These are phyloP conservation scores for Baccha elongata DNA, from an alignment of 2,888 invertebrate genomes.

Conservation along the genomic window DNA sequence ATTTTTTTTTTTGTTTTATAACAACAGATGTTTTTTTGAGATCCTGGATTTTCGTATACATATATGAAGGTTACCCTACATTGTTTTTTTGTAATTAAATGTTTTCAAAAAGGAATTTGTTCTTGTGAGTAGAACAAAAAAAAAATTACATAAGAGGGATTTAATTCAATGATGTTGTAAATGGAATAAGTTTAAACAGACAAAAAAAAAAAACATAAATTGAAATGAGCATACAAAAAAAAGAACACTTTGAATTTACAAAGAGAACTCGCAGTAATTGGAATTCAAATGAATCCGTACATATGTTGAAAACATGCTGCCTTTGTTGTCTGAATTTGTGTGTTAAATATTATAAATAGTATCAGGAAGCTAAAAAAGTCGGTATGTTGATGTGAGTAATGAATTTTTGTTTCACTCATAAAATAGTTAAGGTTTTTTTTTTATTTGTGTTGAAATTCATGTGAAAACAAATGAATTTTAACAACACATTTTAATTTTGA, in stretches of 20 bases:
- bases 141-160: conserved; percentile 6
- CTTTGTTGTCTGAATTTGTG: conserved; percentile 2
- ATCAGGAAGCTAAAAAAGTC: not conserved
- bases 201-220: conserved; percentile 5
- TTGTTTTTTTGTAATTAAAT: conserved; percentile 54
- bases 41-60: conserved; percentile 2
- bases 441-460: too few relatives aligned
- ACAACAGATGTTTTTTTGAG: conserved; percentile 50
- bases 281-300: conserved; percentile 49
- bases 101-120: conserved; percentile 51
- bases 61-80: not conserved
- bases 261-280: conserved; percentile 44
- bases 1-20: conserved; percentile 22
- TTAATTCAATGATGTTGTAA: conserved; percentile 50
- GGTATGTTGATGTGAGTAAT: conserved; percentile 1
- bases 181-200: not conserved
- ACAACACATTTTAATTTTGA: too few relatives aligned
- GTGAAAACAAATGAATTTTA: too few relatives aligned
- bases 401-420: not conserved
- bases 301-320: conserved; percentile 2
- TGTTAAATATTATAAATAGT: not conserved
- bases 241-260: conserved; percentile 32
- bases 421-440: too few relatives aligned
- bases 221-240: not conserved
- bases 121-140: conserved; percentile 20